A percentile compares a stretch with the other conserved stretches of the same genome.
phyloP scores from a whole-genome alignment of 2,888 invertebrate species.

The Lapara coniferarum region DNA sequence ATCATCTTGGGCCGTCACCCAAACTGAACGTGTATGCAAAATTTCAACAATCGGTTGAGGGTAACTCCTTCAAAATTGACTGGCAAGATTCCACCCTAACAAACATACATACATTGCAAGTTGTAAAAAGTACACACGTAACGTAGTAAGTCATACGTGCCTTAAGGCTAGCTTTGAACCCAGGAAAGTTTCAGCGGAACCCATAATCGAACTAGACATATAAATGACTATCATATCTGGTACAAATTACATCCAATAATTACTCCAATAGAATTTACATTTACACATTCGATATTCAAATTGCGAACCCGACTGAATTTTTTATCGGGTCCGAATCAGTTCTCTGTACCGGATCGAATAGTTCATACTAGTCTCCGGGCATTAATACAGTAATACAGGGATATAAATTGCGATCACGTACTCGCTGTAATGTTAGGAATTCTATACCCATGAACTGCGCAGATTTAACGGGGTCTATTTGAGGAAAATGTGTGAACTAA shows the following conservation, averaged over 20 bases:
- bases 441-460: conserved; percentile 30
- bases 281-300: not conserved
- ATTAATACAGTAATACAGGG: conserved; percentile 30
- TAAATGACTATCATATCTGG: no score
- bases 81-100: no score
- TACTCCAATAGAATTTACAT: not conserved
- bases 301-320: not conserved
- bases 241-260: not conserved
- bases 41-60: no score
- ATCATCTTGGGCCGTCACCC: no score
- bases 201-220: no score
- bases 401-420: conserved; percentile 46
- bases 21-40: no score
- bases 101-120: no score
- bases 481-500: not conserved
- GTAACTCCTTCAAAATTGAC: no score
- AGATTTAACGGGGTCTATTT: conserved; percentile 20
- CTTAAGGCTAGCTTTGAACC: no score
- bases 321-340: not conserved
- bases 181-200: no score
- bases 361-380: conserved; percentile 6
- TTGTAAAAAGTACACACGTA: no score
- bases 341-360: not conserved
- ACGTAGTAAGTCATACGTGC: no score
- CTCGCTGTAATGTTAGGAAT: conserved; percentile 36